Base-by-base conservation (phyloP, 1,140 invertebrate genomes). In the Heliconius hermathena region DNA sequence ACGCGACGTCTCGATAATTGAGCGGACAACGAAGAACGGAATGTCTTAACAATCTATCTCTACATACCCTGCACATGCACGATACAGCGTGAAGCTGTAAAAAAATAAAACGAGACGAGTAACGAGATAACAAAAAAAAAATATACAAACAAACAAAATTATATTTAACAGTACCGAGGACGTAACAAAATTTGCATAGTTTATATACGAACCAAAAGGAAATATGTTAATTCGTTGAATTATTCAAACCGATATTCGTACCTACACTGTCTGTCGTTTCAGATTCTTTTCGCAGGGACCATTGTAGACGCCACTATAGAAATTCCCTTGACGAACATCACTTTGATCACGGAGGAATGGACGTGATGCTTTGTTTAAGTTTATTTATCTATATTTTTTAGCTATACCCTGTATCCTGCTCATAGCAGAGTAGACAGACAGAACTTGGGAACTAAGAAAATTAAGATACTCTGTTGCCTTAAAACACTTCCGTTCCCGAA, bases 231-330 rank as follows among this genome's bases (percentile, higher is more conserved):
- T 70, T 70, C 22, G 11, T 72, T 76, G 60, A 76, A 76, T 79
- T 72, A 79, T 72, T 74, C 74, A 79, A 60, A 72, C 80, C 46
- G 66, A 78, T 78, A 75, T 49, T 71, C 38, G 80, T 82, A 80
- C 79, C 49, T 52, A 52, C 49, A 82, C 78, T 82, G 82, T 78
- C 54, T 80, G 76, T 81, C 85, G 78, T 36, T 36, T 36, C 8
- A 82, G 81, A 80, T 46, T 81, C 83, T 66, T 83, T 85, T 82
- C 80, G 78, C 78, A 79, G 82, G 73, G 73, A 74, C 84, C 84
- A 86, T 89, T 89, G 88, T 78, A 85, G 70, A 49, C 73, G 84
- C 86, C 85, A 88, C 89, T 89, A 89, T 88, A 85, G 85, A 81
- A 85, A 84, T 71, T 76, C 87, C 77, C 89, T 88, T 89, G 89